phyloP scores from a whole-genome alignment of 2,888 invertebrate genomes.

The Sicus ferrugineus region DNA sequence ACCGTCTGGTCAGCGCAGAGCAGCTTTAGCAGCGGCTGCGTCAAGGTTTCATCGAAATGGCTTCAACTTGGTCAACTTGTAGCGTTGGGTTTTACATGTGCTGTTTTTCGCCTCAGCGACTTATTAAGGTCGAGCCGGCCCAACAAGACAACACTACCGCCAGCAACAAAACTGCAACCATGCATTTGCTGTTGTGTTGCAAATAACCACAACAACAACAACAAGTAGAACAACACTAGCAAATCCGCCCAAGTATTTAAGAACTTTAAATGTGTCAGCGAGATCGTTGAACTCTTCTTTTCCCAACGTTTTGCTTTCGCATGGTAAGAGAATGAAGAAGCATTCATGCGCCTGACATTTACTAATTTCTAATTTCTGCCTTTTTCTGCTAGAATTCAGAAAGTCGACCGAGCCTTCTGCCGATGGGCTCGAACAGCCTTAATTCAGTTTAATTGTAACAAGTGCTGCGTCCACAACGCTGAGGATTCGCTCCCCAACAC shows the following conservation, averaged over 20 bases:
- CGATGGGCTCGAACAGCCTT: constrained; percentile 15
- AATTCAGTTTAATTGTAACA: constrained; percentile 37
- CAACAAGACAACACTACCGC: neutral
- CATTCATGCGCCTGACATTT: constrained; percentile 29
- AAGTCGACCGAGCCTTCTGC: neutral
- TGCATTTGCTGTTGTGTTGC: no score
- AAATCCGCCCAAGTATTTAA: constrained; percentile 11
- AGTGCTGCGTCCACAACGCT: constrained; percentile 34
- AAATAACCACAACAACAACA: constrained; percentile 1
- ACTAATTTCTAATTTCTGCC: constrained; percentile 22
- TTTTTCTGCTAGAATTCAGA: constrained; percentile 17
- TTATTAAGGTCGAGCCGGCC: constrained; percentile 23
- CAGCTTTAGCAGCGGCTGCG: neutral
- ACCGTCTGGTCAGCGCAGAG: neutral
- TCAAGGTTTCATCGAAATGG: constrained; percentile 30
- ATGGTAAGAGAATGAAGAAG: neutral
- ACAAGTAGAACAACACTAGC: neutral
- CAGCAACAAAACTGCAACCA: neutral
- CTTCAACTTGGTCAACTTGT: constrained; percentile 10
- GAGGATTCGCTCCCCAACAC: constrained; percentile 9
- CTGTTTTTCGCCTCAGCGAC: neutral
- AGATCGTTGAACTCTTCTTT: constrained; percentile 26
- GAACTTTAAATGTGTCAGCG: constrained; percentile 25
- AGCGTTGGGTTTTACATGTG: neutral
- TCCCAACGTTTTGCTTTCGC: neutral